Evolutionary conservation across 2,113 vertebrate genomes (phyloP).

Genomic region (Myotis lucifugus): DNA sequence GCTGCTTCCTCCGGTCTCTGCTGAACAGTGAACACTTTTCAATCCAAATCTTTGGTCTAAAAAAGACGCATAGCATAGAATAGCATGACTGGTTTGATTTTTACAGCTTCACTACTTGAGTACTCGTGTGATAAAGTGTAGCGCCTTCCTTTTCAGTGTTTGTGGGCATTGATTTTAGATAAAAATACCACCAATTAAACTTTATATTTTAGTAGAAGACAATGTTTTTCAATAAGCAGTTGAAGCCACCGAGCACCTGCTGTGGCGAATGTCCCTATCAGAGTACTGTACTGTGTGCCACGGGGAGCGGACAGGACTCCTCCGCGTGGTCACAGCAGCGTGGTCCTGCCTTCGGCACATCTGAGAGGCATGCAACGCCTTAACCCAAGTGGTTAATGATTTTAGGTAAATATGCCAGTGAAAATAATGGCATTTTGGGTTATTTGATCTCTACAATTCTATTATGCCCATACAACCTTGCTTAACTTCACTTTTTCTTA

Average conservation of each 20-base stretch:
- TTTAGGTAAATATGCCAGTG: constrained; percentile 21
- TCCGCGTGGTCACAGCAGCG: background rate
- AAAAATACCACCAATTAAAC: background rate
- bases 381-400: background rate
- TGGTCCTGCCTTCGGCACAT: background rate
- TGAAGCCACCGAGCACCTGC: constrained; percentile 5
- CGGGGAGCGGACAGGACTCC: background rate
- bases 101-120: background rate
- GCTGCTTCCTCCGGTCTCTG: background rate
- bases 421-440: background rate
- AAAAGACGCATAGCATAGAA: background rate
- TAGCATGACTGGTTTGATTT: background rate
- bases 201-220: background rate
- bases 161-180: background rate
- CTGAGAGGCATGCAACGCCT: background rate
- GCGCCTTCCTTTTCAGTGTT: background rate
- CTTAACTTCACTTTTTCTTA: background rate
- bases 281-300: background rate
- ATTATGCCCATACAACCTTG: background rate
- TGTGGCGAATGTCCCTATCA: background rate
- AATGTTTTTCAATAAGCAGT: background rate
- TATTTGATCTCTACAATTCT: background rate
- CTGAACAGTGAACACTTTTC: background rate
- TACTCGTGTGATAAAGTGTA: background rate
- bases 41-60: background rate